Base-by-base conservation (phyloP, 2,113 vertebrate species). In the Calonectris borealis region DNA sequence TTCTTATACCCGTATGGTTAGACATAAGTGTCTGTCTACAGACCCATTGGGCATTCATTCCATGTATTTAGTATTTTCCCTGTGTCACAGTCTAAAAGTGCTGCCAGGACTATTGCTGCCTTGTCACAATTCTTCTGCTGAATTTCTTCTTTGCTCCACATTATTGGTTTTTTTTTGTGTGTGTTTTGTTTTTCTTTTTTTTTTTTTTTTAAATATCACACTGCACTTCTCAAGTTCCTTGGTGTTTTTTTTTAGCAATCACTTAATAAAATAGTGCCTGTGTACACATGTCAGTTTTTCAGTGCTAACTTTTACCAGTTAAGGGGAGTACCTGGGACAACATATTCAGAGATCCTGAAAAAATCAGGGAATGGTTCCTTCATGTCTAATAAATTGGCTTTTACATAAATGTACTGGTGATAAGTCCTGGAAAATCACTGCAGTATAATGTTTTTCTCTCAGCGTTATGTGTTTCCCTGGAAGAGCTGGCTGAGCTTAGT, bases 1-100 rank as follows among this genome's bases (percentile, higher is more conserved):
- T 61, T 36, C n/a, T 91, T 58, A 68, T 64, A 26, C 36, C 32
- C 73, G 31, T 90, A 80, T 19, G 51, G 18, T 65, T 88, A 86
- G 57, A 89, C 60, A 6, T 64, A 95, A 69, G 24, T 64, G 34
- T 65, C 27, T 86, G 24, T 91, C 82, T 94, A 1, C 65, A 69
- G 42, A 82, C 38, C 81, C 44, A 65, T 21, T 81, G 64, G 52
- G 68, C 42, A 84, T 93, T 80, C 58, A 52, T 97, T 85, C 65
- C 19, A 68, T 64, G 52, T 85, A 65, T 69, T 96, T 80, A 95
- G 46, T 79, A 70, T 78, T 96, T 96, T 94, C 71, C 18, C 38
- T 88, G 57, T 90, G 71, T 46, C 46, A 62, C 42, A 18, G 8
- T 38, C 6, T 27, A 61, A 93, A 93, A 86, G 48, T 80, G 51